Conservation (phyloP, 2,797 vertebrate genomes). For the Antrozous pallidus region DNA sequence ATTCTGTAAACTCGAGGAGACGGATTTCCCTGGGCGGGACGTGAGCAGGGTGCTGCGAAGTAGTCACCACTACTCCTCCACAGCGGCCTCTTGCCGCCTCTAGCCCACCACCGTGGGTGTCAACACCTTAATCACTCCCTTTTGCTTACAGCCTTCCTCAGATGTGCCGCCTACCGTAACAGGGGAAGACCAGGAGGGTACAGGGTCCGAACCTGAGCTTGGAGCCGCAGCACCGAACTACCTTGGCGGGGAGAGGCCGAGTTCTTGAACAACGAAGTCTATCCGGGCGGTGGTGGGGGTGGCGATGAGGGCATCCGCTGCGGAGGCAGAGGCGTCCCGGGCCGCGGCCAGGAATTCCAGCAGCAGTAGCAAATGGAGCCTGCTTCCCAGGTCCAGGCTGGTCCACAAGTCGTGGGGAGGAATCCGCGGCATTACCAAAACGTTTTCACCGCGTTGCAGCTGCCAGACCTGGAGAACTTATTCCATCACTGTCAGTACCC, state of each 20-base stretch:
- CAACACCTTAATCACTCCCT: background rate
- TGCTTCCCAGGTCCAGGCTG: background rate
- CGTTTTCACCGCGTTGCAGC: slow-evolving; percentile 78
- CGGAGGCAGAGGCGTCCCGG: too few species aligned
- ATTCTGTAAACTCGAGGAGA: background rate
- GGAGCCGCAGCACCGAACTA: background rate
- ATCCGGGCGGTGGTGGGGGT: accelerated
- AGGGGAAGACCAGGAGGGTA: accelerated
- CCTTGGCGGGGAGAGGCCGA: accelerated
- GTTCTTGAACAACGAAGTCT: background rate
- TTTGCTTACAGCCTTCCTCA: background rate
- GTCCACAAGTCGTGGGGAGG: background rate
- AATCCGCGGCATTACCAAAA: slow-evolving; percentile 80
- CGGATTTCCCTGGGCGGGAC: background rate
- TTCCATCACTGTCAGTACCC: slow-evolving; percentile 82
- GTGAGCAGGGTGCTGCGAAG: background rate
- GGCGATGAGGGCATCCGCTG: background rate
- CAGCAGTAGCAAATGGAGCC: background rate
- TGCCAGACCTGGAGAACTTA: slow-evolving; percentile 80
- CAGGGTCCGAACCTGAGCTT: background rate
- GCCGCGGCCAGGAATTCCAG: background rate
- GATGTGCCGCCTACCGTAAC: background rate
- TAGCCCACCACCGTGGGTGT: background rate
- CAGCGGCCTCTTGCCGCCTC: background rate
- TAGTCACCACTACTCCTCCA: background rate